phyloP scores from a whole-genome alignment of 2,888 invertebrate species.

The Coleophora flavipennella region DNA sequence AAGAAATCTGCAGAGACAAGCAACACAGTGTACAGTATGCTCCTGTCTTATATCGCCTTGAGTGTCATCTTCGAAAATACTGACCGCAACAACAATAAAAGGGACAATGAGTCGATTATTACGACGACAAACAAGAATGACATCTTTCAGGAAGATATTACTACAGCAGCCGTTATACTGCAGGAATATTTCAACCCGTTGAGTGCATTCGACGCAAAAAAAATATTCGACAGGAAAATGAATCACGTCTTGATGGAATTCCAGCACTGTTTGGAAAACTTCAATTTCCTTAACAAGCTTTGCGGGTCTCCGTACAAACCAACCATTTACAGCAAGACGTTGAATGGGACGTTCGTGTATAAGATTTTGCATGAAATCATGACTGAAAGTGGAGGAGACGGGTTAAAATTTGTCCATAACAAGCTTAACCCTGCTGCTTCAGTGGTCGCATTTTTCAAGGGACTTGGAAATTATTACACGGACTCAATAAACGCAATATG shows the following conservation, averaged over 20 bases:
- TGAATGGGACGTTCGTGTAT: conserved; percentile 30
- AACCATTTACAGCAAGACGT: conserved; percentile 21
- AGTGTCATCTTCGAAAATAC: conserved; percentile 13
- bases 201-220: conserved; percentile 4
- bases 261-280: conserved; percentile 25
- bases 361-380: conserved; percentile 18
- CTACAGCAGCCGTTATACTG: conserved; percentile 11
- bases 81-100: background rate
- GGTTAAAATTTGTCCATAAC: conserved; percentile 1
- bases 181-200: conserved; percentile 14
- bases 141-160: background rate
- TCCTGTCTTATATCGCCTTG: conserved; percentile 28
- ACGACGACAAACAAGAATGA: conserved; percentile 7
- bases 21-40: conserved; percentile 20
- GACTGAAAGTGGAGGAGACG: background rate
- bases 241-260: conserved; percentile 24
- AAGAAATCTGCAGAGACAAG: conserved; percentile 16
- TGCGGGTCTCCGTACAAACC: conserved; percentile 25
- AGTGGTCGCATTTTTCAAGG: conserved; percentile 3
- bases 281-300: conserved; percentile 31
- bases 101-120: background rate
- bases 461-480: background rate
- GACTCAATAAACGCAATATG: no score
- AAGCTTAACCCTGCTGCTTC: conserved; percentile 5
- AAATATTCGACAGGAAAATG: conserved; percentile 15